Evolutionary conservation across 2,888 invertebrate species (phyloP), one percentile per base, ranked within the genome.

Genomic region (Leistus spinibarbis): DNA sequence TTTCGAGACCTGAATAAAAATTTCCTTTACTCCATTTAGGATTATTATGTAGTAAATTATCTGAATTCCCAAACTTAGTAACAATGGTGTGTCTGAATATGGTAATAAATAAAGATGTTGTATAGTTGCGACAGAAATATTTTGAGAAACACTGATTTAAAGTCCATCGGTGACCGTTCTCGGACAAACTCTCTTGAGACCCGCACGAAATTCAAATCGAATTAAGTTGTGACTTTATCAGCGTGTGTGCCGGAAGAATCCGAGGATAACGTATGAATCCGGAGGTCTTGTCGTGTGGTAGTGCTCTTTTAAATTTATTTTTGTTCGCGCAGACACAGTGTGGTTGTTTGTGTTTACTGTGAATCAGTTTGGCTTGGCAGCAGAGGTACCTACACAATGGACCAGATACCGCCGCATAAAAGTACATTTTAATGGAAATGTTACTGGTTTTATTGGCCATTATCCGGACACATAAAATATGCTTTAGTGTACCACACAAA

Each of bases 161-260:
- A 20, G 17, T 7, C 60, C 69, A 57, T 23, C 57, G 69, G 69
- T 16, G 22, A 24, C 17, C n/a, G 56, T 56, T 56, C 13, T 2
- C 22, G 63, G 20, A 9, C 57, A 22, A n/a, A 27, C 24, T 19
- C 69, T 7, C 57, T 57, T 7, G 69, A 40, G 69, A 57, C n/a
- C 16, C 56, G 22, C 7, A 23, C 60, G 60, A 69, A 69, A 69
- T 69, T 69, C 69, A 69, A 69, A 69, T 69, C 69, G 60, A 69
- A 69, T 69, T 69, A 69, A 69, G 69, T 57, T 24, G 69, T 69
- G 57, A 69, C 69, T 69, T 69, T 69, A 69, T 69, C 69, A 69
- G 22, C 22, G 69, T 24, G 24, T 24, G 53, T 22, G 57, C 22
- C 68, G 3, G 27, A 19, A 23, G 57, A 16, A 7, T 16, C 17